Percentiles rank a stretch among this genome's conserved stretches.
phyloP scores from a whole-genome alignment of 2,888 invertebrate species.

The Meiosimyza decipiens region DNA sequence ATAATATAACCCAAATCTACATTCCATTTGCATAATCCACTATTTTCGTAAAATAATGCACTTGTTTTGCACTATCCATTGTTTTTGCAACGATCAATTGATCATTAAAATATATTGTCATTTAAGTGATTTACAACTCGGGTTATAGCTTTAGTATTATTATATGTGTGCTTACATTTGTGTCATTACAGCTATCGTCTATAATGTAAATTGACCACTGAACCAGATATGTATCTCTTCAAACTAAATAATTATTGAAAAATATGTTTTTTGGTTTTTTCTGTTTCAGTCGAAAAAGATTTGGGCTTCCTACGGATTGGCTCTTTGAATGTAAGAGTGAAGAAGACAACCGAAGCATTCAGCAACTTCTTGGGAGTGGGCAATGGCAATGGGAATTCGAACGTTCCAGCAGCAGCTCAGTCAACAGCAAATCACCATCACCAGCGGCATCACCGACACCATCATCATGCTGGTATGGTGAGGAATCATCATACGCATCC shows the following conservation, averaged over 20 bases:
- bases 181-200: no score
- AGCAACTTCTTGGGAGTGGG: constrained; percentile 90
- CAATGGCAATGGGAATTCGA: constrained; percentile 68
- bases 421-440: constrained; percentile 62
- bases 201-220: no score
- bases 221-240: no score
- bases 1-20: no score
- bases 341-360: constrained; percentile 92
- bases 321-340: constrained; percentile 90
- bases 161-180: no score
- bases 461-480: constrained; percentile 54
- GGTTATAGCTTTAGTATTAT: background rate
- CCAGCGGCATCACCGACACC: constrained; percentile 68
- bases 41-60: no score
- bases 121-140: background rate
- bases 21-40: no score
- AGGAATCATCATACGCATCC: constrained; percentile 56
- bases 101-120: background rate
- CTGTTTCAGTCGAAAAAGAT: constrained; percentile 80
- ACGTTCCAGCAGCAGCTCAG: constrained; percentile 52
- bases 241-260: background rate
- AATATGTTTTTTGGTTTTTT: background rate
- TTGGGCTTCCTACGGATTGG: constrained; percentile 91
- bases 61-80: background rate
- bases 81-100: background rate